Percentiles rank a stretch among this genome's conserved stretches.
Conservation (phyloP, 2,888 invertebrate genomes). For the Eupithecia vulgata region DNA sequence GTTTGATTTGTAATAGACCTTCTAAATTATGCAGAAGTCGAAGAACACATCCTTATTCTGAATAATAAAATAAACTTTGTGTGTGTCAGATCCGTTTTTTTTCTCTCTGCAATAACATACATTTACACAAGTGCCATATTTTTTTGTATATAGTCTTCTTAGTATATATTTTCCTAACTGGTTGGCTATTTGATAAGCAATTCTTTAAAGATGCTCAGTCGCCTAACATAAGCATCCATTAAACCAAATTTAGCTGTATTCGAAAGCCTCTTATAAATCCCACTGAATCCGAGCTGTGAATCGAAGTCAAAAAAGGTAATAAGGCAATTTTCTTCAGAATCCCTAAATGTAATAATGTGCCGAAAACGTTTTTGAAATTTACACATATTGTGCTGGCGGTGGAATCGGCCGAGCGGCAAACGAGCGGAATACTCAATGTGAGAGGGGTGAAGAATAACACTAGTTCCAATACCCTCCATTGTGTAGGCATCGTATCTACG, state of each 20-base stretch:
- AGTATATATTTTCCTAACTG: not conserved
- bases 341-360: constrained; percentile 82
- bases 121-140: not conserved
- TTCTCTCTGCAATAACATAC: not conserved
- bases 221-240: constrained; percentile 25
- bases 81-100: not conserved
- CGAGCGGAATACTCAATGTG: constrained; percentile 77
- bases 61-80: not conserved
- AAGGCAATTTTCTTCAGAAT: constrained; percentile 83
- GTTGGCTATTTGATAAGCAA: not conserved
- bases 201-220: not conserved
- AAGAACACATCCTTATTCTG: not conserved
- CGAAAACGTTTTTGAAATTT: constrained; percentile 82
- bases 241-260: constrained; percentile 58
- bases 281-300: constrained; percentile 72
- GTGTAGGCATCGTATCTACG: constrained; percentile 37
- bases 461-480: constrained; percentile 57
- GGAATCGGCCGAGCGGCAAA: constrained; percentile 73
- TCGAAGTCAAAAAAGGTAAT: constrained; percentile 79
- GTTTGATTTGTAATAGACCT: constrained; percentile 35
- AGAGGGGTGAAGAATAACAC: constrained; percentile 66
- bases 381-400: constrained; percentile 80
- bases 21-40: not conserved
- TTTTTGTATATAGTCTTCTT: not conserved
- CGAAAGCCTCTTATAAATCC: constrained; percentile 66